phyloP scores from a whole-genome alignment of 2,113 vertebrate species.

The Elanoides forficatus region DNA sequence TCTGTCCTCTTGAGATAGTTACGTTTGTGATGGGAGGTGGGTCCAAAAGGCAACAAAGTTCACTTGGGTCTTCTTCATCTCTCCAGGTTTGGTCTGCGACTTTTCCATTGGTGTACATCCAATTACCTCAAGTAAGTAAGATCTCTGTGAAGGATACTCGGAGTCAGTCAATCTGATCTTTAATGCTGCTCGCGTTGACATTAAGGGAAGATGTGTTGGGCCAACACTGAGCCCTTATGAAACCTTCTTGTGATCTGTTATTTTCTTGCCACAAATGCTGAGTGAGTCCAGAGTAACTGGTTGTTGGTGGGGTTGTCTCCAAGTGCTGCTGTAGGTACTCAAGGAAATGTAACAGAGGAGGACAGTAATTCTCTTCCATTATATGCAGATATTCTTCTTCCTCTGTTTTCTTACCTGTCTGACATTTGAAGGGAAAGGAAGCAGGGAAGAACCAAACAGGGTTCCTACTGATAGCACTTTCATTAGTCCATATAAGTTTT shows the following conservation, averaged over 20 bases:
- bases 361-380: background rate
- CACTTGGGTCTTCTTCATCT: background rate
- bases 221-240: background rate
- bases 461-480: background rate
- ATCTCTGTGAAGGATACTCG: background rate
- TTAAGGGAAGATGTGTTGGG: background rate
- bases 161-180: background rate
- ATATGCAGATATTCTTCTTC: background rate
- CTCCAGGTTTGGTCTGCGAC: background rate
- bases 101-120: background rate
- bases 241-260: background rate
- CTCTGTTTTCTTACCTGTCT: background rate
- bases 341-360: background rate
- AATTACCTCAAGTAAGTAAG: background rate
- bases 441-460: background rate
- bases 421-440: background rate
- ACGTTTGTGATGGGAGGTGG: background rate
- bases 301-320: background rate
- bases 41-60: background rate
- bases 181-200: background rate
- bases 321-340: background rate
- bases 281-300: background rate
- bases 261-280: background rate
- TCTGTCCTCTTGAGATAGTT: background rate
- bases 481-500: accelerated